These are phyloP conservation scores for Leucoptera coffeella DNA, from an alignment of 2,888 invertebrate genomes.

Conservation along the genomic window DNA sequence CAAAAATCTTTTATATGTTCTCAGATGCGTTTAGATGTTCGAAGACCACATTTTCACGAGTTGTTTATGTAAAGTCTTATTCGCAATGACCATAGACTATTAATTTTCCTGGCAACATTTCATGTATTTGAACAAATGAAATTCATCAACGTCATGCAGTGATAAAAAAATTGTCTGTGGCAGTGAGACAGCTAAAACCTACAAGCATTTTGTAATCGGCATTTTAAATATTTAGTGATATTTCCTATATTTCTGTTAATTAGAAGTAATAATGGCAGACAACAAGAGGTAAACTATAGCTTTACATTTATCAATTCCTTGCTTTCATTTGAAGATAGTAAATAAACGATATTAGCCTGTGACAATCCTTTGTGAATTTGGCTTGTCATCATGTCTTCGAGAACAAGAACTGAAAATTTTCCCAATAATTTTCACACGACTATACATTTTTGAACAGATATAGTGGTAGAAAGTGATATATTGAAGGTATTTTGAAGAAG, in stretches of 20 bases:
- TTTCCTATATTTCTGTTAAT: conserved; percentile 23
- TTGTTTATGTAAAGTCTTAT: too few relatives aligned
- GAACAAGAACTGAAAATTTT: background rate
- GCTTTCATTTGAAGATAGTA: too few relatives aligned
- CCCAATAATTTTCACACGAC: too few relatives aligned
- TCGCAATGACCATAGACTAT: conserved; percentile 12
- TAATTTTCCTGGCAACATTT: conserved; percentile 16
- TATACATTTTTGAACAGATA: too few relatives aligned
- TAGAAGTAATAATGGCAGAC: conserved; percentile 45
- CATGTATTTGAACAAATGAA: conserved; percentile 43
- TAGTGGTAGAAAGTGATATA: too few relatives aligned
- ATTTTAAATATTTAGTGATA: conserved; percentile 24
- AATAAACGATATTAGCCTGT: too few relatives aligned
- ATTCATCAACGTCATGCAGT: conserved; percentile 50
- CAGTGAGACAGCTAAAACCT: conserved; percentile 21
- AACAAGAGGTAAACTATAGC: conserved; percentile 52
- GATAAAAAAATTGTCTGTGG: conserved; percentile 10
- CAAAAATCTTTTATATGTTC: too few relatives aligned
- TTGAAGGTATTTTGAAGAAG: too few relatives aligned
- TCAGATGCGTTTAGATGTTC: too few relatives aligned
- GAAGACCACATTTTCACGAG: too few relatives aligned
- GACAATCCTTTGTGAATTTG: conserved; percentile 34
- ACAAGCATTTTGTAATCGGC: conserved; percentile 27
- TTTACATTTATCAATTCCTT: too few relatives aligned
- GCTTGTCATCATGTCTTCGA: conserved; percentile 48